A percentile compares a stretch with the other conserved stretches of the same genome.
phyloP scores from a whole-genome alignment of 2,113 vertebrate genomes.

The Garra rufa region DNA sequence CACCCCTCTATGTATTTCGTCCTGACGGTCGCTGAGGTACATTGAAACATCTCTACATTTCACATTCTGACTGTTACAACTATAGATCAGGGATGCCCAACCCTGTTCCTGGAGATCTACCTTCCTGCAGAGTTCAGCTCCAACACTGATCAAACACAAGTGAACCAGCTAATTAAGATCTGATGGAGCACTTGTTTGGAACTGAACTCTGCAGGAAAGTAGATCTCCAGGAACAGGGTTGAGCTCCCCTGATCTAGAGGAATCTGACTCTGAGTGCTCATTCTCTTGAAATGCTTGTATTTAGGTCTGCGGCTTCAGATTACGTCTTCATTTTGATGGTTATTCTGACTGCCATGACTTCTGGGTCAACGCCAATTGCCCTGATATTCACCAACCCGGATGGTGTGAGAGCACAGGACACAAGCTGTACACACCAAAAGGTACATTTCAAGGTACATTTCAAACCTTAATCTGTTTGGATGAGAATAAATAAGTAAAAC shows the following conservation, averaged over 20 bases:
- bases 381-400: constrained; percentile 90
- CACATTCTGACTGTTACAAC: neutral
- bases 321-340: constrained; percentile 95
- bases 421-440: constrained; percentile 95
- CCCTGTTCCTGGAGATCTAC: too few relatives aligned
- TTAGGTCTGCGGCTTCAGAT: constrained; percentile 93
- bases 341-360: constrained; percentile 98
- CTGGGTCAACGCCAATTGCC: constrained; percentile 95
- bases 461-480: neutral
- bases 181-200: too few relatives aligned
- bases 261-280: neutral
- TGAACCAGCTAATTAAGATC: too few relatives aligned
- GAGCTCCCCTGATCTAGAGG: too few relatives aligned
- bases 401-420: constrained; percentile 96
- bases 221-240: too few relatives aligned
- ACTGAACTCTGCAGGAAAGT: too few relatives aligned
- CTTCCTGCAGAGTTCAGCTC: too few relatives aligned
- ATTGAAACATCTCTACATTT: neutral
- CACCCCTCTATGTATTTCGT: constrained; percentile 98
- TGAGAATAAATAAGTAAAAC: neutral
- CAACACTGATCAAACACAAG: too few relatives aligned
- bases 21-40: constrained; percentile 95
- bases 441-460: constrained; percentile 78
- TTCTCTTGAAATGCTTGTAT: neutral
- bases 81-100: too few relatives aligned